Evolutionary conservation across 2,113 vertebrate species (phyloP), one percentile per base, ranked within the genome.

Genomic region (Lamprotornis superbus): DNA sequence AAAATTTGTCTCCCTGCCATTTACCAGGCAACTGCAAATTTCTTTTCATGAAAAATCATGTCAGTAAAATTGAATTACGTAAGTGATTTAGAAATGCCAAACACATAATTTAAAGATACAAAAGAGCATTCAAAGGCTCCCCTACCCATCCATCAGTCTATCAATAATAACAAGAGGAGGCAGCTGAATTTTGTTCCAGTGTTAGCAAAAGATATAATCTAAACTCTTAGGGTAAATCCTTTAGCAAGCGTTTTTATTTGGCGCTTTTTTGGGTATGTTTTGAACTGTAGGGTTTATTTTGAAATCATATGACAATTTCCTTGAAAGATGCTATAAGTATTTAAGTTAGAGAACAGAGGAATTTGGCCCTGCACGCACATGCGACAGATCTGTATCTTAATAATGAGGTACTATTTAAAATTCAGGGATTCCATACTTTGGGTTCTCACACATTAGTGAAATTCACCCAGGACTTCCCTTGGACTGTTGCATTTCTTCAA

Each of bases 41-140:
- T 93, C 20, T 87, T 96, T 90, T 69, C 25, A 89, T 61, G 61
- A 95, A 95, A 94, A 95, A 68, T 84, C 21, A 64, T 57, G n/a
- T 46, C 28, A 87, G 65, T 80, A 77, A 87, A 83, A 84, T 46
- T 79, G 42, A 93, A 83, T 93, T 89, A 82, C 14, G 0, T 33
- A 67, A 70, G 56, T 56, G 14, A 63, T 77, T 83, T 83, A 88
- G 90, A 90, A 90, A 76, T 55, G 35, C 46, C 33, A 83, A 93
- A 77, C n/a, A 85, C 16, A 42, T 59, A 2, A 63, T 79, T 93
- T 94, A 55, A 83, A 93, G 65, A 65, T 44, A 76, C 23, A 67
- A 59, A 46, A 63, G 50, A 59, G 30, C 3, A 4, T 77, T 90
- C 42, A 69, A 67, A 87, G 30, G 3, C 19, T 87, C 30, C 25